Conservation (phyloP, 2,113 vertebrate species). For the Ammodytes marinus region DNA sequence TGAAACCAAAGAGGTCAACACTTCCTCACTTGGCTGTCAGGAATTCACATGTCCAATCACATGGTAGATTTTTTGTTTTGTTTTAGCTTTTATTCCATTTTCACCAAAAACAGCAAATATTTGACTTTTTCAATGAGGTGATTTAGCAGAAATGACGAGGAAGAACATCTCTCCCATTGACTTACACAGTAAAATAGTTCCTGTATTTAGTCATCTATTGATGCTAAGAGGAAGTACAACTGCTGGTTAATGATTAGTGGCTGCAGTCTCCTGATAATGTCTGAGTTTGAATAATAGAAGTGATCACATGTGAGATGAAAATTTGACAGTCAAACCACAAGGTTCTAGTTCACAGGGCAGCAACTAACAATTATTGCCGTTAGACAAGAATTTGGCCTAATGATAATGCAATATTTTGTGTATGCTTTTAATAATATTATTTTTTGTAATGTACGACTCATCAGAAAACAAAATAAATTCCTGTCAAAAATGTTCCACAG, state of each 20-base stretch:
- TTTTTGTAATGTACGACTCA: too few species aligned
- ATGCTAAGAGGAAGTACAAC: slow-evolving; percentile 12
- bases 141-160: slow-evolving; percentile 16
- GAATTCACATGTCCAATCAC: fast-evolving
- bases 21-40: background rate
- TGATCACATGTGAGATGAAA: background rate
- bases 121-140: background rate
- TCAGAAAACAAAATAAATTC: too few species aligned
- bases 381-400: too few species aligned
- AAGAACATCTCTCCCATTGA: background rate
- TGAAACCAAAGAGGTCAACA: background rate
- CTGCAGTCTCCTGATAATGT: background rate
- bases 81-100: background rate
- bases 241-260: background rate
- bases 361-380: background rate
- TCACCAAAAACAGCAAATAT: background rate
- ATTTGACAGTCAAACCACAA: slow-evolving; percentile 5
- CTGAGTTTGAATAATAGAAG: background rate
- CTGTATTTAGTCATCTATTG: background rate
- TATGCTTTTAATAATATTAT: too few species aligned
- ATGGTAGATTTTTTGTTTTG: too few species aligned
- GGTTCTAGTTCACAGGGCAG: background rate
- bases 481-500: too few species aligned
- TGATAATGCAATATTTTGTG: background rate
- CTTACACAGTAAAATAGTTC: background rate